Conservation (phyloP, 2,888 invertebrate species). For the Heliconius aoede region DNA sequence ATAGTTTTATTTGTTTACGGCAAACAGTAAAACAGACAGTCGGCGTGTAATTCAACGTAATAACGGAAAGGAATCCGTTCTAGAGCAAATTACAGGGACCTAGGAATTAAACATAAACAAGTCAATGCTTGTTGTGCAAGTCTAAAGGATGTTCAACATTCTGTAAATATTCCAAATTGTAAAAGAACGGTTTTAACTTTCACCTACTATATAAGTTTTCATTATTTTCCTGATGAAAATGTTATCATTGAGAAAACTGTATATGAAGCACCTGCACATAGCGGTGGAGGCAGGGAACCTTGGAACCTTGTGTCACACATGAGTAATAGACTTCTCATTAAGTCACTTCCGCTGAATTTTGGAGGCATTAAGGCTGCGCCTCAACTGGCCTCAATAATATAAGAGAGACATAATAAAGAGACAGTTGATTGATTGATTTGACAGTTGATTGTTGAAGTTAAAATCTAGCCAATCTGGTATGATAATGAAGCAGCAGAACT, state of each 20-base stretch:
- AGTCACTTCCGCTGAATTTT: no score
- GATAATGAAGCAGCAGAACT: background rate
- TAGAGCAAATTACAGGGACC: slow-evolving; percentile 30
- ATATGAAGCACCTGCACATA: no score
- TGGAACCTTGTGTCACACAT: no score
- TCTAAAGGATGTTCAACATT: background rate
- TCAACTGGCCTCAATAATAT: no score
- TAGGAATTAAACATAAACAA: slow-evolving; percentile 30
- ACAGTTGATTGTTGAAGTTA: no score
- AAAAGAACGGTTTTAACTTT: background rate
- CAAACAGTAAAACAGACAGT: slow-evolving; percentile 22
- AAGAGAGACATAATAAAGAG: background rate
- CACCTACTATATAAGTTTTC: background rate
- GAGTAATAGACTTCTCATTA: no score
- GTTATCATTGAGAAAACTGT: background rate
- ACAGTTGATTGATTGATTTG: no score
- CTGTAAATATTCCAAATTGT: background rate
- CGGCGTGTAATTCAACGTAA: slow-evolving; percentile 21
- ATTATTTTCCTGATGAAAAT: background rate
- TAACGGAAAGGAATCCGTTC: slow-evolving; percentile 28
- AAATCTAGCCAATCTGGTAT: background rate
- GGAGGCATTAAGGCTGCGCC: no score
- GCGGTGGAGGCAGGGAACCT: no score
- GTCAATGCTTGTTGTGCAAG: slow-evolving; percentile 1
- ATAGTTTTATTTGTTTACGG: slow-evolving; percentile 6